Base-by-base conservation (phyloP, 1,140 invertebrate genomes). In the Eriosoma lanigerum region DNA sequence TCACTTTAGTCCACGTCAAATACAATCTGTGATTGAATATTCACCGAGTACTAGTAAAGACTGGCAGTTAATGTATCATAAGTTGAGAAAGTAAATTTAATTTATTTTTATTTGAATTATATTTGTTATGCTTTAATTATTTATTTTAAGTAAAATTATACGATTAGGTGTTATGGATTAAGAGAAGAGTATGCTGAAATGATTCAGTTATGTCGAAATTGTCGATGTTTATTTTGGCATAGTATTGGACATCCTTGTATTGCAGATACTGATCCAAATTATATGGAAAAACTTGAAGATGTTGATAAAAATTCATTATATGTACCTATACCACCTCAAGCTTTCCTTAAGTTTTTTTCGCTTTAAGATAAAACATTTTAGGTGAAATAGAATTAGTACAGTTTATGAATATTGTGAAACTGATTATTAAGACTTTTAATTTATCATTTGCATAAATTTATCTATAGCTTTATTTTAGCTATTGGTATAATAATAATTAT, bases 181-280 rank as follows among this genome's bases (percentile, higher is more conserved):
- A 91, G 93, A 82, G 96, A 98, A 87, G 94, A 97, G 82, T 99
- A 95, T 86, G 95, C 96, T 1, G 97, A 99, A 87, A 95, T 95
- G 85, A 89, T 99, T 82, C 94, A 96, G 62, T 88, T 98, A 58
- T 99, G 97, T 86, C 91, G 94, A 81, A 94, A 96, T 85, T 99
- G 97, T 86, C 92, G 96, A 83, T 97, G 95, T 85, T 89, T 99
- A 50, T 98, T 98, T 86, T 99, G 97, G 97, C 92, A 96, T 83
- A 94, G 93, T 1, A 89, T 94, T 62, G 95, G 95, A 0, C 95
- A 96, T 86, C 94, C 94, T 0, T 96, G 94, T 85, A 93, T 96
- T 82, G 92, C 92, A 5, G 93, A 94, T 85, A 91, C 92, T 84
- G 92, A 93, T 85, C 92, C 92, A 0, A 91, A 93, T 83, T 94